Evolutionary conservation across 2,888 invertebrate species (phyloP).

Genomic region (Allacma fusca): DNA sequence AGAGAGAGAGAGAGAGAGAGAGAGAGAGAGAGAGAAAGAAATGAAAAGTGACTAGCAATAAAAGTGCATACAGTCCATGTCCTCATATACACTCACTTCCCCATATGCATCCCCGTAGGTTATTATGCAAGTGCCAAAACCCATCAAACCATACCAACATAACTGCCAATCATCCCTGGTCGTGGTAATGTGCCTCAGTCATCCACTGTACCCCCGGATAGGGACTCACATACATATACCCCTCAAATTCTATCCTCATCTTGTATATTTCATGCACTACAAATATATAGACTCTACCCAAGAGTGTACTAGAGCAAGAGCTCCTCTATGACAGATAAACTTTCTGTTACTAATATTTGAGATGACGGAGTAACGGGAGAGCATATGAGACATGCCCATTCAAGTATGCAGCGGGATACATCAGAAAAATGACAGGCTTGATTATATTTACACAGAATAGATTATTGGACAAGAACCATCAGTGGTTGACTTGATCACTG

Average conservation of each 20-base stretch:
- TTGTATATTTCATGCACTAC: no score
- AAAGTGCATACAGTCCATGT: background rate
- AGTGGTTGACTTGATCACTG: background rate
- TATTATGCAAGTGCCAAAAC: background rate
- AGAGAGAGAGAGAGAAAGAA: background rate
- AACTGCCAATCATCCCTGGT: background rate
- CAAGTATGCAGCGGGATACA: background rate
- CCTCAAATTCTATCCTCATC: no score
- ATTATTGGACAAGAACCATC: constrained; percentile 8
- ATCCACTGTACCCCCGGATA: no score
- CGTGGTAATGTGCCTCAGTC: background rate
- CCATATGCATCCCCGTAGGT: background rate
- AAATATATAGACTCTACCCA: no score
- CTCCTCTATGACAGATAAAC: no score
- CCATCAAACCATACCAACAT: background rate
- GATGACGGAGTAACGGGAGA: background rate
- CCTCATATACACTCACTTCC: background rate
- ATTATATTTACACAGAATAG: constrained; percentile 16
- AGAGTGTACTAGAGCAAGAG: no score
- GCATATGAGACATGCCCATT: background rate
- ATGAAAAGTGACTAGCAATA: constrained; percentile 16
- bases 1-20: background rate
- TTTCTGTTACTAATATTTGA: no score
- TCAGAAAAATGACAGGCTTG: background rate
- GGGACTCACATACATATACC: no score